Conservation (phyloP, 2,113 vertebrate species). For the Pluvianellus socialis region DNA sequence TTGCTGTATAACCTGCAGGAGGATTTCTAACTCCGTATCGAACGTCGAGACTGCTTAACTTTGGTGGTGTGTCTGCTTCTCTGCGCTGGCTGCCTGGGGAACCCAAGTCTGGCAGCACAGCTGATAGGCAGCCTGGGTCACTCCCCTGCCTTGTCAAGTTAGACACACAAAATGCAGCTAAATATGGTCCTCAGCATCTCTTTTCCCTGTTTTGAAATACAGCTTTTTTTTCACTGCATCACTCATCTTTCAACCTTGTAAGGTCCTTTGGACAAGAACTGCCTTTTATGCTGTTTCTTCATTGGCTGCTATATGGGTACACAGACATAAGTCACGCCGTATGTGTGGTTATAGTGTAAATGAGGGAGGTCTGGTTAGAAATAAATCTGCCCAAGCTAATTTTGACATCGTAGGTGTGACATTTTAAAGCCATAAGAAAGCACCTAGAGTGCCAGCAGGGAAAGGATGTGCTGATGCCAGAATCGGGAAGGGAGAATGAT, state of each 20-base stretch:
- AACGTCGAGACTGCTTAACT: neutral
- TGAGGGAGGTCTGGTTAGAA: neutral
- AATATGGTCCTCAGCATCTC: neutral
- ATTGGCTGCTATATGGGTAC: neutral
- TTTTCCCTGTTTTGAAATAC: neutral
- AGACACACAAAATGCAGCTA: neutral
- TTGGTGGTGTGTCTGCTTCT: accelerated
- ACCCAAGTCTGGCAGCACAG: accelerated
- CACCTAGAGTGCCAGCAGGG: neutral
- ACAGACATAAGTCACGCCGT: neutral
- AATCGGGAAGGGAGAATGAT: neutral
- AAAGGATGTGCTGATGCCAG: neutral
- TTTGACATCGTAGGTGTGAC: neutral
- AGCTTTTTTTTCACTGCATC: neutral
- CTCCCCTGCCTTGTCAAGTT: neutral
- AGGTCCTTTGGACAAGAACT: neutral
- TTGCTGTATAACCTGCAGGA: neutral
- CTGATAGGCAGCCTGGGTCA: neutral
- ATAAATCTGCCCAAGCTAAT: neutral
- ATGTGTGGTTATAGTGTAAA: neutral
- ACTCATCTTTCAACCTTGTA: neutral
- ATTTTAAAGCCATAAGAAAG: neutral
- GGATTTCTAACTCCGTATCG: neutral
- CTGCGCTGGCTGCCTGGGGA: neutral
- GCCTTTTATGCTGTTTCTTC: neutral